Conservation (phyloP, 2,888 invertebrate species). For the Tillus elongatus region DNA sequence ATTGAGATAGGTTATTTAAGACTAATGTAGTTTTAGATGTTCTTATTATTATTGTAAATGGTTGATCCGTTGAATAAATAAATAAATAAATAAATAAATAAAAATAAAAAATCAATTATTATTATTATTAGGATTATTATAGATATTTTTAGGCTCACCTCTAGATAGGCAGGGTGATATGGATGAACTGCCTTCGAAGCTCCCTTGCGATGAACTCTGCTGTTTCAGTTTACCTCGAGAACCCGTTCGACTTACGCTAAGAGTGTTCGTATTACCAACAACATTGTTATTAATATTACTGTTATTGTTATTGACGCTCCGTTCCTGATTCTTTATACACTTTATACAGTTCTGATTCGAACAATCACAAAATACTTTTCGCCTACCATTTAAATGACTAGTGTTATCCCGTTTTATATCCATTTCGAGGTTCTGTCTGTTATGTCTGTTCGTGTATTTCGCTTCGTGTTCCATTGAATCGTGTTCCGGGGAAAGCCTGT, state of each 20-base stretch:
- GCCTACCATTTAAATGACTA: conserved; percentile 36
- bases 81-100: too few relatives aligned
- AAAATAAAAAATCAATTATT: too few relatives aligned
- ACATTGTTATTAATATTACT: conserved; percentile 33
- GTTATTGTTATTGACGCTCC: conserved; percentile 34
- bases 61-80: too few relatives aligned
- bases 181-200: conserved; percentile 45
- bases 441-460: too few relatives aligned
- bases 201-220: conserved; percentile 40
- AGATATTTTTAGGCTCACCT: conserved; percentile 38
- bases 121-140: too few relatives aligned
- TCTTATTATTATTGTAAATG: too few relatives aligned
- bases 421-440: conserved; percentile 20
- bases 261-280: conserved; percentile 29
- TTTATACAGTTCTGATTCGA: conserved; percentile 32
- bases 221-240: conserved; percentile 36
- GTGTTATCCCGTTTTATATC: conserved; percentile 28
- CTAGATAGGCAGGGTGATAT: conserved; percentile 48
- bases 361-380: conserved; percentile 21
- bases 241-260: too few relatives aligned
- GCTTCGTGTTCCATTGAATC: too few relatives aligned
- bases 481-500: too few relatives aligned
- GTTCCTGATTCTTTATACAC: conserved; percentile 32
- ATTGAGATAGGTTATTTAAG: too few relatives aligned
- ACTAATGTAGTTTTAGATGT: too few relatives aligned